Base-by-base conservation (phyloP, 2,888 invertebrate genomes). In the Drosophila pegasa region DNA sequence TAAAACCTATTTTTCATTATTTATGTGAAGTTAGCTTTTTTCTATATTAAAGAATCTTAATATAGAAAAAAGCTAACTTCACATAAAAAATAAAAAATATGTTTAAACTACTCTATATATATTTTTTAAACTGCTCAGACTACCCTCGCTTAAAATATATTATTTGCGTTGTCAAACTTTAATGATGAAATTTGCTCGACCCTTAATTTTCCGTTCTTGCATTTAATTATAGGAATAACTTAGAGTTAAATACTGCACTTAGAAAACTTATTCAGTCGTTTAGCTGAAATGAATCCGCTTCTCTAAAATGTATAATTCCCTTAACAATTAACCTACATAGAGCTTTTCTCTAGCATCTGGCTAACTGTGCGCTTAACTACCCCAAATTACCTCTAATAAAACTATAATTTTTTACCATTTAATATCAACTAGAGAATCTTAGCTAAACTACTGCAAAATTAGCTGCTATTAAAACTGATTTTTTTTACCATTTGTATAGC, bases 331-430 rank as follows among this genome's bases (percentile, higher is more conserved):
- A 43, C 43, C 25, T 27, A 43, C 5, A 43, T 25, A 10, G 10
- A 43, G 10, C 16, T n/a, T 25, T n/a, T 25, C 43, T 25, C 25
- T 5, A 25, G 43, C n/a, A 25, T n/a, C 25, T 43, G 25, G 25
- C 43, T 43, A 43, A 43, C n/a, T 16, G 25, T 7, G 40, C 40
- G 20, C 14, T 41, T 41, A 41, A 41, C 41, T 41, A 6, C 2
- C 10, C n/a, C 16, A 27, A 43, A 43, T 43, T 25, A 27, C 25
- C n/a, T 43, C 16, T 43, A 27, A 27, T 43, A 27, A 27, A 43
- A 16, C 25, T 27, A 16, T 43, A 43, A 43, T 43, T 43, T 16
- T 25, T 43, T 25, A 5, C 16, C 25, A 43, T 43, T 43, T 22
- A 40, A 40, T 40, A 6, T 20, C 9, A 22, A 0, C 7, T 22